Evolutionary conservation across 2,113 vertebrate genomes (phyloP).

Genomic region (Trochalopteron elliotii): DNA sequence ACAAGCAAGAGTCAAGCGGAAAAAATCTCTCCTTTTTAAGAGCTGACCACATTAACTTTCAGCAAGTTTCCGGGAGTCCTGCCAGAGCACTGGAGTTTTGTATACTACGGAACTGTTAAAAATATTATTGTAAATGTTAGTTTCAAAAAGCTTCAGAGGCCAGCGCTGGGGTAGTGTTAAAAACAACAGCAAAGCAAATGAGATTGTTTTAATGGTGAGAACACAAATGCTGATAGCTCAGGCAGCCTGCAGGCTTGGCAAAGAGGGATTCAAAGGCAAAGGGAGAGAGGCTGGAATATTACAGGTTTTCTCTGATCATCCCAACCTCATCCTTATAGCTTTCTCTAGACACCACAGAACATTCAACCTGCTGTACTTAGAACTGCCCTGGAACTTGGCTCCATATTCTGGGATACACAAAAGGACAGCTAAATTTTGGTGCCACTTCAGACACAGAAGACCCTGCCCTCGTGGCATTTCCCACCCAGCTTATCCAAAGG

Average conservation of each 20-base stretch:
- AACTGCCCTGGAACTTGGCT: background rate
- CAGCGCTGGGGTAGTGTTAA: slow-evolving; percentile 18
- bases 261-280: background rate
- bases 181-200: slow-evolving; percentile 36
- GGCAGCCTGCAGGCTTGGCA: background rate
- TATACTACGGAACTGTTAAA: slow-evolving; percentile 68
- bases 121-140: slow-evolving; percentile 69
- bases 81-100: slow-evolving; percentile 58
- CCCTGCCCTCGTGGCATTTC: background rate
- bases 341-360: background rate
- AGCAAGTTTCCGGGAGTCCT: slow-evolving; percentile 67
- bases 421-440: background rate
- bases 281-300: background rate
- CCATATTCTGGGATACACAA: background rate
- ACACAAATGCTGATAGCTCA: background rate
- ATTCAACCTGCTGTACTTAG: background rate
- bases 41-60: slow-evolving; percentile 64
- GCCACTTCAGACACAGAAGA: accelerated
- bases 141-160: slow-evolving; percentile 55
- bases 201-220: background rate
- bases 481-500: background rate
- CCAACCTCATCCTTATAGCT: background rate
- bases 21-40: slow-evolving; percentile 70
- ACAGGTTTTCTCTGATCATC: background rate
- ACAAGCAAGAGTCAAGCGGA: slow-evolving; percentile 64